A percentile compares a stretch with the other conserved stretches of the same genome.
phyloP scores from a whole-genome alignment of 1,140 invertebrate genomes.

The Latrodectus geometricus region DNA sequence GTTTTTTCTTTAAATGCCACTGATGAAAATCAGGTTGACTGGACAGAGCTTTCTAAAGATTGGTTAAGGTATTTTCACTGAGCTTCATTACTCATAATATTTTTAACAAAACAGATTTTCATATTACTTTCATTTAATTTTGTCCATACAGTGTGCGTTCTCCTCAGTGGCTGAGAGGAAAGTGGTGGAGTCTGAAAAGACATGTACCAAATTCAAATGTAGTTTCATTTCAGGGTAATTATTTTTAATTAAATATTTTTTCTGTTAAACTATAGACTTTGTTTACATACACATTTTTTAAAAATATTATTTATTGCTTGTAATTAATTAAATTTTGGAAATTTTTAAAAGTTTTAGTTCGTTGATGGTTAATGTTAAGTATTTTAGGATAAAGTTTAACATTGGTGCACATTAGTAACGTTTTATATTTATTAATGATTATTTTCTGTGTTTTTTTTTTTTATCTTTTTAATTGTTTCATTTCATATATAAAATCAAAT shows the following conservation, averaged over 20 bases:
- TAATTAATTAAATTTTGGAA: background rate
- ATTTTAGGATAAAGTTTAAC: too few species aligned
- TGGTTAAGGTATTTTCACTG: slow-evolving; percentile 68
- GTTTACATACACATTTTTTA: background rate
- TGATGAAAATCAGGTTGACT: slow-evolving; percentile 72
- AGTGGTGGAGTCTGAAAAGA: slow-evolving; percentile 72
- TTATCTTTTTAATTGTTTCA: too few species aligned
- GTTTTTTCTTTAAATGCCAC: slow-evolving; percentile 67
- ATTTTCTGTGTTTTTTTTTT: too few species aligned
- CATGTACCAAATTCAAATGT: slow-evolving; percentile 69
- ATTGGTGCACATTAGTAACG: too few species aligned
- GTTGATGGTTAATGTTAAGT: too few species aligned
- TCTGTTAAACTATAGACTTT: background rate
- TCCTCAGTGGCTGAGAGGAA: slow-evolving; percentile 72
- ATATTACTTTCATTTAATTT: slow-evolving; percentile 18
- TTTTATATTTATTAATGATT: too few species aligned
- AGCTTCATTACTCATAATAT: background rate
- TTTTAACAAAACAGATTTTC: background rate
- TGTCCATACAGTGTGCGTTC: slow-evolving; percentile 69
- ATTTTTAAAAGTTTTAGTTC: too few species aligned
- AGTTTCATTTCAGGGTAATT: slow-evolving; percentile 68
- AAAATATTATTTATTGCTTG: background rate
- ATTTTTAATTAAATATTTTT: background rate
- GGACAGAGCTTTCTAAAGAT: slow-evolving; percentile 69
- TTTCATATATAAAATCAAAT: too few species aligned